Conservation (phyloP, 2,113 vertebrate genomes). For the Ariopsis seemanni region DNA sequence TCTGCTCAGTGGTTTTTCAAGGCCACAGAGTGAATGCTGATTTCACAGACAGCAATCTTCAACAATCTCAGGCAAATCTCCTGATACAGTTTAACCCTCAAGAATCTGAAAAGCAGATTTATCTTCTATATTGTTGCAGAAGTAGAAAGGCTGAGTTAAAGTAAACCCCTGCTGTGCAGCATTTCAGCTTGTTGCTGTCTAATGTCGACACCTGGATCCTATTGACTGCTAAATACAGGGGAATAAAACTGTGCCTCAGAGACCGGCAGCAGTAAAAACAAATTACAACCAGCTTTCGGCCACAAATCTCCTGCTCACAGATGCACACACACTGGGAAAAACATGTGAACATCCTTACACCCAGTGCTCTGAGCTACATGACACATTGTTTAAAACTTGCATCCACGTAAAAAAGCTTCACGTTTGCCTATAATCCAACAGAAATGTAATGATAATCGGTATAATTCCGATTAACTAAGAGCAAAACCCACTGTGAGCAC, state of each 20-base stretch:
- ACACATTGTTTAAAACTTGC: neutral
- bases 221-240: conserved; percentile 51
- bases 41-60: no score
- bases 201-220: conserved; percentile 54
- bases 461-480: neutral
- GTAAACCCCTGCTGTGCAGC: neutral
- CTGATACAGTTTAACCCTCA: neutral
- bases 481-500: neutral
- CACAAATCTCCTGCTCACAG: conserved; percentile 27
- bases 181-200: conserved; percentile 26
- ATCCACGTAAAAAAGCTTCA: neutral
- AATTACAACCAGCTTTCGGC: conserved; percentile 55
- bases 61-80: no score
- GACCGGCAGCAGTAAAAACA: conserved; percentile 57
- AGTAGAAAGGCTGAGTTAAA: neutral
- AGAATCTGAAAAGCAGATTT: neutral
- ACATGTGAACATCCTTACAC: conserved; percentile 13
- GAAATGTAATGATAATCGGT: conserved; percentile 25
- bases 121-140: neutral
- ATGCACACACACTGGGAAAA: conserved; percentile 14
- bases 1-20: neutral
- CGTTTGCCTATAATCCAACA: neutral
- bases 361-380: neutral
- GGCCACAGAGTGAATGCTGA: neutral
- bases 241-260: conserved; percentile 48